Evolutionary conservation across 1,140 invertebrate species (phyloP).

Genomic region (Habropoda laboriosa): DNA sequence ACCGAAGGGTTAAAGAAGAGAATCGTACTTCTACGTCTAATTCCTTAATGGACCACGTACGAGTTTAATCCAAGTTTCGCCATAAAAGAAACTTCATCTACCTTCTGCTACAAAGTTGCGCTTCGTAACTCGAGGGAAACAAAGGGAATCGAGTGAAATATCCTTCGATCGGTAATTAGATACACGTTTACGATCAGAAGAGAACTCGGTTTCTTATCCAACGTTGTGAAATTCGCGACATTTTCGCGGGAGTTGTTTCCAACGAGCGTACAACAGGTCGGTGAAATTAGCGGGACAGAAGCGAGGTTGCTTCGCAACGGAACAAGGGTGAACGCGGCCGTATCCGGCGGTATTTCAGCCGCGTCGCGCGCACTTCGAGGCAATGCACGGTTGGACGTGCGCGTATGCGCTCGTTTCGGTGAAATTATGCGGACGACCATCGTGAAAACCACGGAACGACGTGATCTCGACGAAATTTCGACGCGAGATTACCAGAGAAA

Average conservation of each 20-base stretch:
- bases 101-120: too few species aligned
- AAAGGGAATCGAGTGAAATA: too few species aligned
- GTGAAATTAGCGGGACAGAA: slow-evolving; percentile 37
- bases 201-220: too few species aligned
- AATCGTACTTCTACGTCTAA: too few species aligned
- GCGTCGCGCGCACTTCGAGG: slow-evolving; percentile 29
- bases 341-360: slow-evolving; percentile 29
- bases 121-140: too few species aligned
- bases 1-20: too few species aligned
- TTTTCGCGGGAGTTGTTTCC: slow-evolving; percentile 18
- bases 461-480: slow-evolving; percentile 44
- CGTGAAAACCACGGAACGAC: slow-evolving; percentile 45
- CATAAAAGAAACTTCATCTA: too few species aligned
- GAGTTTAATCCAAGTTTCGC: too few species aligned
- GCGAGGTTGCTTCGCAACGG: neutral
- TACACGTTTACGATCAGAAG: too few species aligned
- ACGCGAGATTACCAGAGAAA: slow-evolving; percentile 15
- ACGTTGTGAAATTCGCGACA: neutral
- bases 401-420: slow-evolving; percentile 45
- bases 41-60: too few species aligned
- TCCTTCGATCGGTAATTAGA: too few species aligned
- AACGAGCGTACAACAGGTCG: slow-evolving; percentile 19
- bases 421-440: slow-evolving; percentile 36
- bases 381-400: slow-evolving; percentile 27
- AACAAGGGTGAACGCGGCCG: neutral